Evolutionary conservation across 2,113 vertebrate genomes (phyloP).

Genomic region (Nibea coibor): DNA sequence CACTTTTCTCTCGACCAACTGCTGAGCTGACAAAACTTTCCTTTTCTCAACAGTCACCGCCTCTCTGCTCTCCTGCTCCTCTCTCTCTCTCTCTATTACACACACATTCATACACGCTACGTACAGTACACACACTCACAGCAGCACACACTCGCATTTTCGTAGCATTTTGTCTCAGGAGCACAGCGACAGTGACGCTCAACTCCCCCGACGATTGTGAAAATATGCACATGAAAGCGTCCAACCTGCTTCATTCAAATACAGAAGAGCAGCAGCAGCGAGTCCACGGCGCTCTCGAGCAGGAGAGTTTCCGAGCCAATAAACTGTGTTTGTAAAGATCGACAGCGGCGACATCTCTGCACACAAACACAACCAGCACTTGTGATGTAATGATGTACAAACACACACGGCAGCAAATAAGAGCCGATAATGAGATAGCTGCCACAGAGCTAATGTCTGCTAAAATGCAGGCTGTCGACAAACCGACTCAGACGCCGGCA

Average conservation of each 20-base stretch:
- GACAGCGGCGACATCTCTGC: slow-evolving; percentile 14
- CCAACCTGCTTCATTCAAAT: slow-evolving; percentile 8
- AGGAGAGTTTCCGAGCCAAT: slow-evolving; percentile 13
- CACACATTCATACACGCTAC: not conserved
- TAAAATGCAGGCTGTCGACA: not conserved
- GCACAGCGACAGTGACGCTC: slow-evolving; percentile 28
- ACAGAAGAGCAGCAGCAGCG: not conserved
- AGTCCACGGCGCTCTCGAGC: slow-evolving; percentile 15
- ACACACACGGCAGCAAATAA: slow-evolving; percentile 24
- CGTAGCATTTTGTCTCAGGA: slow-evolving; percentile 47
- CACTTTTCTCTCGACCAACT: slow-evolving; percentile 55
- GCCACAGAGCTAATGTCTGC: slow-evolving; percentile 11
- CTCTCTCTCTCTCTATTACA: not conserved
- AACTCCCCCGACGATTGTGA: slow-evolving; percentile 44
- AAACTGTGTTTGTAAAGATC: slow-evolving; percentile 18
- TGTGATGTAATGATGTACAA: slow-evolving; percentile 37
- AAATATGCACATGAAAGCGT: slow-evolving; percentile 43
- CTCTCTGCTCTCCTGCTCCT: slow-evolving; percentile 7
- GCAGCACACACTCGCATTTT: slow-evolving; percentile 19
- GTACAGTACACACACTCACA: not conserved
- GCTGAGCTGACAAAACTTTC: slow-evolving; percentile 61
- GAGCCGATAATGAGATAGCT: slow-evolving; percentile 32
- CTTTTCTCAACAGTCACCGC: slow-evolving; percentile 14
- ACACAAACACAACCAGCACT: slow-evolving; percentile 22
- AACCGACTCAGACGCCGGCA: not conserved